Evolutionary conservation across 2,888 invertebrate species (phyloP).

Genomic region (Ceraclea dissimilis): DNA sequence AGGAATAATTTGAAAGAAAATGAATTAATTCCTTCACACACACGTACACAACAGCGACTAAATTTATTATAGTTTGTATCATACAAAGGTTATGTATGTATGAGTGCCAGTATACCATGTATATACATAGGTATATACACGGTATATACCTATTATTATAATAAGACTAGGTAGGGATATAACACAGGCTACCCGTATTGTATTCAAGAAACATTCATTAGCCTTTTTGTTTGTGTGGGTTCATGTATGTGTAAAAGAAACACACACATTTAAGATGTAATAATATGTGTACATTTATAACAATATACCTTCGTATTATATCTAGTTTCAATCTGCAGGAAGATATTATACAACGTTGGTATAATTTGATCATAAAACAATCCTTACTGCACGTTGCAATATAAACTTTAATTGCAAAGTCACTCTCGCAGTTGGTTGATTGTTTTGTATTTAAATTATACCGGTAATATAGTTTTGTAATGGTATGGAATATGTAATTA

Average conservation of each 20-base stretch:
- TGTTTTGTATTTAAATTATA: not conserved
- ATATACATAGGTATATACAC: not conserved
- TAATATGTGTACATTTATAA: not conserved
- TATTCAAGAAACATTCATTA: not conserved
- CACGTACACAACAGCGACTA: not conserved
- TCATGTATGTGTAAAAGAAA: not conserved
- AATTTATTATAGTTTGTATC: not conserved
- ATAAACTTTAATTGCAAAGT: not conserved
- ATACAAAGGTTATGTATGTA: not conserved
- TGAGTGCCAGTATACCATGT: too few species aligned
- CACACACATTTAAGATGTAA: constrained; percentile 1
- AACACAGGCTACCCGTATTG: not conserved
- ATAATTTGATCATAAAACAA: not conserved
- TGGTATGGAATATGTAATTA: constrained; percentile 1
- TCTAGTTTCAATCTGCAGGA: not conserved
- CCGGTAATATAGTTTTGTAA: not conserved
- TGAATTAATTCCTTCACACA: not conserved
- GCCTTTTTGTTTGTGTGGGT: not conserved
- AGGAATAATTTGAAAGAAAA: not conserved
- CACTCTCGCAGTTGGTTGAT: not conserved
- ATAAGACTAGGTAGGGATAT: not conserved
- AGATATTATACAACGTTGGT: not conserved
- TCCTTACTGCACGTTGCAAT: not conserved
- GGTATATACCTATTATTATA: too few species aligned
- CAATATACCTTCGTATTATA: not conserved